These are phyloP conservation scores for Bradypodion pumilum DNA, from an alignment of 2,797 vertebrate species.

Conservation along the genomic window DNA sequence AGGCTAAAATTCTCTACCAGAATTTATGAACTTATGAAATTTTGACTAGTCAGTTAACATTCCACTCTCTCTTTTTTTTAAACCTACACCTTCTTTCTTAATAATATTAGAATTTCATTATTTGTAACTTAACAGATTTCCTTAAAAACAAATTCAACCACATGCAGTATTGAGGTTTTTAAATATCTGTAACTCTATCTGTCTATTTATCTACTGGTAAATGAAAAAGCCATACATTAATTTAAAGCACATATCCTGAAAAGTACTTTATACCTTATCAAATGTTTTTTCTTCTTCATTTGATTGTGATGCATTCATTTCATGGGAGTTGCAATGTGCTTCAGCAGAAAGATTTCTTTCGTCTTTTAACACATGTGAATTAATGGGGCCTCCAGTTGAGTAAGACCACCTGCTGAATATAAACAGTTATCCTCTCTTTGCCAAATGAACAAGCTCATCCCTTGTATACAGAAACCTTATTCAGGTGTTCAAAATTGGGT, in stretches of 20 bases:
- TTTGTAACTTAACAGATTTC: not conserved
- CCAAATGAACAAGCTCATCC: not conserved
- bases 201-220: too few species aligned
- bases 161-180: too few species aligned
- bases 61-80: not conserved
- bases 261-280: not conserved
- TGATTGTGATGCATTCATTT: not conserved
- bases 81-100: not conserved
- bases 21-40: not conserved
- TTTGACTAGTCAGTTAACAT: not conserved
- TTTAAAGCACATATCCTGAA: not conserved
- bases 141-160: not conserved
- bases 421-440: not conserved
- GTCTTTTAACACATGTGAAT: not conserved
- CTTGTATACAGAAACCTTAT: not conserved
- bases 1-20: not conserved
- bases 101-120: not conserved
- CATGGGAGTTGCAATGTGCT: not conserved
- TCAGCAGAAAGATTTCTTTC: not conserved
- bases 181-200: too few species aligned
- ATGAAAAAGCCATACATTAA: too few species aligned
- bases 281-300: fast-evolving
- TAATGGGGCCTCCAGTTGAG: not conserved
- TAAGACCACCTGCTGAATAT: constrained; percentile 29
- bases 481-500: too few species aligned